Evolutionary conservation across 64 coral and sea anemone species (phyloP).

Genomic region (Acropora yongei): DNA sequence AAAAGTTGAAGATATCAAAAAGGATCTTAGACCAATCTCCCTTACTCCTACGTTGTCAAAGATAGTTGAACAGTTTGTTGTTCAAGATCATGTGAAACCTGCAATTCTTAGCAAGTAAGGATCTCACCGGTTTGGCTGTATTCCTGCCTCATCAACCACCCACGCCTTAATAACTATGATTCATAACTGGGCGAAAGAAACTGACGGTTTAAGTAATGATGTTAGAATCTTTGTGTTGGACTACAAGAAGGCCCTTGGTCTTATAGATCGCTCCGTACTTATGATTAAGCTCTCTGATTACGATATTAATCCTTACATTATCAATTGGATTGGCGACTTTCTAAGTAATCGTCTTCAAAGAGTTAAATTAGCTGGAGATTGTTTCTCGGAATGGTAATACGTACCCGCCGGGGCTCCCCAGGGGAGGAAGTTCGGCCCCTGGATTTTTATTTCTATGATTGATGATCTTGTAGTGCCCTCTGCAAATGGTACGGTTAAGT

Average conservation of each 20-base stretch:
- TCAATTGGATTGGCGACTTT: slow-evolving; percentile 19
- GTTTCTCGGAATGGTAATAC: too few species aligned
- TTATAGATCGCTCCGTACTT: too few species aligned
- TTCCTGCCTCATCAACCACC: slow-evolving; percentile 12
- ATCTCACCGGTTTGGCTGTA: slow-evolving; percentile 58
- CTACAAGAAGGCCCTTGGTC: neutral
- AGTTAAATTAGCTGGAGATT: too few species aligned
- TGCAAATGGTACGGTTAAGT: too few species aligned
- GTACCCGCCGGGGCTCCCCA: too few species aligned
- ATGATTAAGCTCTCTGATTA: neutral
- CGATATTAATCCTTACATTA: neutral
- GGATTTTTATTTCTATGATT: too few species aligned
- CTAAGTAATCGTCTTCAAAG: neutral
- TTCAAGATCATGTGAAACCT: slow-evolving; percentile 50
- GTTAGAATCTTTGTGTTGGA: neutral
- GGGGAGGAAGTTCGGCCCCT: too few species aligned
- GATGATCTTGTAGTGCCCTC: too few species aligned
- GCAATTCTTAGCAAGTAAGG: slow-evolving; percentile 29
- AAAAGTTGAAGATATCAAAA: slow-evolving; percentile 38
- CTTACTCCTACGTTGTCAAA: slow-evolving; percentile 56
- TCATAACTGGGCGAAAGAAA: slow-evolving; percentile 38
- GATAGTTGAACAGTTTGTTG: slow-evolving; percentile 45
- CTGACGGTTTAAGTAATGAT: too few species aligned
- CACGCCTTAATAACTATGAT: slow-evolving; percentile 62
- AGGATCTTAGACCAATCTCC: slow-evolving; percentile 23